Conservation (phyloP, 2,113 vertebrate genomes). For the Eolophus roseicapilla region DNA sequence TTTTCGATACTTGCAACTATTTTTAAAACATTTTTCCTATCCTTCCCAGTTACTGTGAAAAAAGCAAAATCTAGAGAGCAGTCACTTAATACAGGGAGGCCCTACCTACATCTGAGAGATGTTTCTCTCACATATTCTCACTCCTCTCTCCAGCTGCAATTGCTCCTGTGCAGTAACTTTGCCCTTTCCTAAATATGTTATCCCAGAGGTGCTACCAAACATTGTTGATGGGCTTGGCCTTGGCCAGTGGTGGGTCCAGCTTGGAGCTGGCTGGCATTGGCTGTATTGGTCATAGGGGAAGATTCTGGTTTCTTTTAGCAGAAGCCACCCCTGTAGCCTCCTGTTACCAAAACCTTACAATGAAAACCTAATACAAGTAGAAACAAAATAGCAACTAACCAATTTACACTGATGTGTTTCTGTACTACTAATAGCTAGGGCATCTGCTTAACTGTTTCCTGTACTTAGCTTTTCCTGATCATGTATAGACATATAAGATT, state of each 20-base stretch:
- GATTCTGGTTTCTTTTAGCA: background rate
- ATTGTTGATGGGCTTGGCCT: background rate
- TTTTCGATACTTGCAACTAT: background rate
- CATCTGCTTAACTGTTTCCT: background rate
- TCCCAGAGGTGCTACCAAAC: background rate
- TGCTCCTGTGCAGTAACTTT: background rate
- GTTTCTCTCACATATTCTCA: background rate
- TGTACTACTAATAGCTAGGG: background rate
- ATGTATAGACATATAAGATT: background rate
- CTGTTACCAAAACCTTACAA: background rate
- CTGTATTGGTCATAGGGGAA: background rate
- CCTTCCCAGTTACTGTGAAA: background rate
- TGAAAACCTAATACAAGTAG: background rate
- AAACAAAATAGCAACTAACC: background rate
- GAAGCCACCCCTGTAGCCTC: background rate
- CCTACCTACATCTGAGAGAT: background rate
- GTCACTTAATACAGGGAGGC: background rate
- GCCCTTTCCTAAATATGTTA: background rate
- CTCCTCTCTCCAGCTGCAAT: background rate
- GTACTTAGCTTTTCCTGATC: background rate
- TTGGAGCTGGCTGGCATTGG: background rate
- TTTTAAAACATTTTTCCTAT: background rate
- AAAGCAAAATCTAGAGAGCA: fast-evolving
- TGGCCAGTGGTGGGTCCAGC: background rate
- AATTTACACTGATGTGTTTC: background rate